Evolutionary conservation across 2,888 invertebrate species (phyloP).

Genomic region (Sarcophaga carnaria): DNA sequence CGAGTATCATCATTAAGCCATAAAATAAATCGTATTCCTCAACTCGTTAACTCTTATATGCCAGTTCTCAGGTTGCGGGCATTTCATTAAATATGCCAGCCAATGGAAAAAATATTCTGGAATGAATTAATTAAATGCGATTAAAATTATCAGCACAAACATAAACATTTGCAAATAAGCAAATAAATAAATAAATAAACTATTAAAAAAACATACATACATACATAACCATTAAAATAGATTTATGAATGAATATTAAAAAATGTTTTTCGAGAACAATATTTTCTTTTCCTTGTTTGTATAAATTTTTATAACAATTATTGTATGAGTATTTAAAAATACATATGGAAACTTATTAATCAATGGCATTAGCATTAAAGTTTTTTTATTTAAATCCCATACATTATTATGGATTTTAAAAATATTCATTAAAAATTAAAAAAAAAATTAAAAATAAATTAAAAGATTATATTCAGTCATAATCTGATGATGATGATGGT

Average conservation of each 20-base stretch:
- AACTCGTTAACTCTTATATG: too few relatives aligned
- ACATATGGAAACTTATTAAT: slow-evolving; percentile 1
- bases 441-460: too few relatives aligned
- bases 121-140: too few relatives aligned
- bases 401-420: background rate
- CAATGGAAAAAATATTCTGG: too few relatives aligned
- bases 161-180: too few relatives aligned
- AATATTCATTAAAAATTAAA: too few relatives aligned
- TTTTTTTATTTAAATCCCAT: slow-evolving; percentile 31
- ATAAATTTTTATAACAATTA: slow-evolving; percentile 9
- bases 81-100: too few relatives aligned
- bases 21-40: too few relatives aligned
- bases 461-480: background rate
- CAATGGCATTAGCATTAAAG: slow-evolving; percentile 25
- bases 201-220: background rate
- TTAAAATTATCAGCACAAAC: too few relatives aligned
- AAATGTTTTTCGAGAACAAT: slow-evolving; percentile 1
- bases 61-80: too few relatives aligned
- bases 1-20: too few relatives aligned
- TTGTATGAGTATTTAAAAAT: background rate
- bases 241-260: slow-evolving; percentile 35
- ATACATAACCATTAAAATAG: slow-evolving; percentile 17
- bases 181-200: background rate
- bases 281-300: background rate
- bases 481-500: background rate